These are phyloP conservation scores for Bombyx mori DNA, from an alignment of 1,140 invertebrate genomes.

Conservation along the genomic window DNA sequence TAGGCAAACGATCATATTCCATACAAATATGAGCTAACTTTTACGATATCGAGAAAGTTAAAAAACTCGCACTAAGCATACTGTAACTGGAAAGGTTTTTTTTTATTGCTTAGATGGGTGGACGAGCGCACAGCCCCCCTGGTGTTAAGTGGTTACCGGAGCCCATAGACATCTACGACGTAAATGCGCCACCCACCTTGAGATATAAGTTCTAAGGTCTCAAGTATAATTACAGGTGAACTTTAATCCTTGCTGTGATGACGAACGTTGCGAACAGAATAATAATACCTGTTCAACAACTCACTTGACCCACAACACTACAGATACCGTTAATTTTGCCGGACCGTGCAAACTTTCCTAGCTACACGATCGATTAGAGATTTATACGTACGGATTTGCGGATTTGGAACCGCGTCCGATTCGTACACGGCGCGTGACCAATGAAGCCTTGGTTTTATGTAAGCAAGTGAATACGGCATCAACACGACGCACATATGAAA, in stretches of 20 bases:
- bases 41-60: too few relatives aligned
- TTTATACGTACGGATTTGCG: conserved; percentile 5
- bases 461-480: neutral
- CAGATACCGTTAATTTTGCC: conserved; percentile 6
- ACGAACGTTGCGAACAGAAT: conserved; percentile 4
- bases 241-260: conserved; percentile 9
- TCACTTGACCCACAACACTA: conserved; percentile 5
- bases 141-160: too few relatives aligned
- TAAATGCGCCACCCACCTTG: too few relatives aligned
- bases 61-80: too few relatives aligned
- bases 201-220: too few relatives aligned
- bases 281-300: conserved; percentile 7
- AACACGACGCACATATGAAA: too few relatives aligned
- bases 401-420: conserved; percentile 17
- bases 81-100: neutral
- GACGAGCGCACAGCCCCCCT: too few relatives aligned
- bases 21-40: too few relatives aligned
- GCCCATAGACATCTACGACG: too few relatives aligned
- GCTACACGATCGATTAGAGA: conserved; percentile 14
- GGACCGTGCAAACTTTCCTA: conserved; percentile 6
- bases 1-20: too few relatives aligned
- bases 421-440: conserved; percentile 20
- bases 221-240: conserved; percentile 1
- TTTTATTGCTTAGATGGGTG: too few relatives aligned
- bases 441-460: conserved; percentile 19